Evolutionary conservation across 37 sponge, comb jelly and placozoan species (phyloP).

Genomic region (Geodia barretti): DNA sequence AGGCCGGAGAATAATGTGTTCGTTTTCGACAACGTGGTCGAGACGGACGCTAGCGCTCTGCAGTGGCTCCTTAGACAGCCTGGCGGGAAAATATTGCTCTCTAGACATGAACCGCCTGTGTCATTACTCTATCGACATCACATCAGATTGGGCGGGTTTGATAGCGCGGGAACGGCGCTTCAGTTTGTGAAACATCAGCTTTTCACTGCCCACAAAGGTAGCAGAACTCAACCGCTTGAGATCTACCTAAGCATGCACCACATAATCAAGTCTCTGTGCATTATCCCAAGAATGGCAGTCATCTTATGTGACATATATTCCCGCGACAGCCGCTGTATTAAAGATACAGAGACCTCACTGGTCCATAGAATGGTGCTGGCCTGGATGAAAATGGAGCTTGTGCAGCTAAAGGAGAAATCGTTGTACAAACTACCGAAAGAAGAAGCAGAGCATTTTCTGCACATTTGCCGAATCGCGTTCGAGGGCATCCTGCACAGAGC

Average conservation of each 20-base stretch:
- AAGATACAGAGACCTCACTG: background rate
- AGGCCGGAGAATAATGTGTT: too few species aligned
- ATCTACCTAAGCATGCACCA: background rate
- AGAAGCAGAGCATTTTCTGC: background rate
- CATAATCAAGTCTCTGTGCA: background rate
- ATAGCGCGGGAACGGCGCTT: background rate
- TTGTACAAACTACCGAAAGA: background rate
- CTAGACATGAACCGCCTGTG: background rate
- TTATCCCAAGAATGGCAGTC: background rate
- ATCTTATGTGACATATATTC: background rate
- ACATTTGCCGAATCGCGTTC: background rate
- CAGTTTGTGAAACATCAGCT: background rate
- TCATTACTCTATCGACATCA: conserved; percentile 1
- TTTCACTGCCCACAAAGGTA: background rate
- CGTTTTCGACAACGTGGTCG: too few species aligned
- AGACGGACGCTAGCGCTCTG: too few species aligned
- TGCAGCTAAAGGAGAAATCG: background rate
- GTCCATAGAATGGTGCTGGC: background rate
- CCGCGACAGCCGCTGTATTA: background rate
- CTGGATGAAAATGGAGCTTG: background rate
- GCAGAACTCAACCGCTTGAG: background rate
- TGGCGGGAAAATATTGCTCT: too few species aligned
- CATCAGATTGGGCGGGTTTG: background rate
- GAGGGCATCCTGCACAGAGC: background rate
- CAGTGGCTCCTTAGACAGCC: too few species aligned